Evolutionary conservation across 1,140 invertebrate species (phyloP).

Genomic region (Pogonomyrmex californicus): DNA sequence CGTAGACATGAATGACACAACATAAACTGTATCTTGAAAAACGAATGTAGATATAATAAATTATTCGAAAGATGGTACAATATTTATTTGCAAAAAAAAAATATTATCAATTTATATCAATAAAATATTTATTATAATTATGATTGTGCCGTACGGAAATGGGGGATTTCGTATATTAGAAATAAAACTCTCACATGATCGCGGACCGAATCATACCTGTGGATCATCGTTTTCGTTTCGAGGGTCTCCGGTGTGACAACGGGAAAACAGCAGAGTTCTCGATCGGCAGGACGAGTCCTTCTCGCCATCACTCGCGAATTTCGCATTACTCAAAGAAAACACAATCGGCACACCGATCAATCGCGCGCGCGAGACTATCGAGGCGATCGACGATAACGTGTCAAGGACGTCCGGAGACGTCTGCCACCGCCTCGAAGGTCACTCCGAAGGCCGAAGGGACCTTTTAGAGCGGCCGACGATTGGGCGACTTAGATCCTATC

Average conservation of each 20-base stretch:
- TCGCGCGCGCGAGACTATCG: slow-evolving; percentile 30
- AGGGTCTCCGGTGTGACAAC: slow-evolving; percentile 23
- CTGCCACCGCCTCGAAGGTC: slow-evolving; percentile 27
- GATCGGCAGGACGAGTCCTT: slow-evolving; percentile 39
- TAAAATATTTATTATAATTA: not conserved
- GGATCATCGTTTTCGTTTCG: slow-evolving; percentile 10
- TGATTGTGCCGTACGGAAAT: too few species aligned
- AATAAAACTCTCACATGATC: not conserved
- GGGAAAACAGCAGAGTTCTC: slow-evolving; percentile 13
- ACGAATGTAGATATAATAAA: not conserved
- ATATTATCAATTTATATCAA: not conserved
- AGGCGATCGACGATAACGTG: slow-evolving; percentile 49
- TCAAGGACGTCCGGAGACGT: slow-evolving; percentile 30
- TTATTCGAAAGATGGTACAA: not conserved
- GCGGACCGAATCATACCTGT: slow-evolving; percentile 41
- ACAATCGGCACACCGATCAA: slow-evolving; percentile 42
- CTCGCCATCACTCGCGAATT: slow-evolving; percentile 62
- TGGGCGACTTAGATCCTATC: slow-evolving; percentile 29
- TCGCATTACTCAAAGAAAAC: slow-evolving; percentile 16
- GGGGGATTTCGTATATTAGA: not conserved
- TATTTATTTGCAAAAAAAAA: not conserved
- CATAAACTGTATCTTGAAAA: not conserved
- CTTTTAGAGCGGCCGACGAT: not conserved
- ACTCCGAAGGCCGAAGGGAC: not conserved
- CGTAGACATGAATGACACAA: not conserved